Conservation (phyloP, 1,140 invertebrate genomes). For the Zaprionus ornatus region DNA sequence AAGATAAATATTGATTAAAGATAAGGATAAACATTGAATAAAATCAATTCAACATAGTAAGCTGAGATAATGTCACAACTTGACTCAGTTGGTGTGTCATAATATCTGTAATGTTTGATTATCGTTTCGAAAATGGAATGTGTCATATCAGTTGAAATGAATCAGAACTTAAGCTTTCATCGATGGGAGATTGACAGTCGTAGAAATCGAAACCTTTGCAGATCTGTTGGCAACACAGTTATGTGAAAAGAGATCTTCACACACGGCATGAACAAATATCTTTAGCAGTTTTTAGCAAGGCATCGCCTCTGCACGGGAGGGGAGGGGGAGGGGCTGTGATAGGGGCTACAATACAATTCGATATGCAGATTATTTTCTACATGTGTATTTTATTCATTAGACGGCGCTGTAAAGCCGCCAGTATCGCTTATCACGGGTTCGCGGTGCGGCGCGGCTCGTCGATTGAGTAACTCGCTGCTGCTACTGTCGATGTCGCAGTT, state of each 20-base stretch:
- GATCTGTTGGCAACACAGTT: background rate
- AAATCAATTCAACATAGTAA: too few species aligned
- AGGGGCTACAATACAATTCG: background rate
- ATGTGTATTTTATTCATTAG: slow-evolving; percentile 35
- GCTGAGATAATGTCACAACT: too few species aligned
- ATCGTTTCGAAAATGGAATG: background rate
- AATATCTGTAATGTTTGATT: background rate
- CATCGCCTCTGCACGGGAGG: too few species aligned
- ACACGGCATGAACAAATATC: too few species aligned
- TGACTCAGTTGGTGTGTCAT: background rate
- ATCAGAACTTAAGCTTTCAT: background rate
- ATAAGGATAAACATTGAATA: too few species aligned
- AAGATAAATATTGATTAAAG: background rate
- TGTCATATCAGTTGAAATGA: background rate
- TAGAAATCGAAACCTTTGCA: background rate
- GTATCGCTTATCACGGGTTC: slow-evolving; percentile 67
- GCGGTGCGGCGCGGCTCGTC: slow-evolving; percentile 18
- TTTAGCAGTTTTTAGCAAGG: background rate
- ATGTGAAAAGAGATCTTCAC: too few species aligned
- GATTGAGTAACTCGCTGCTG: slow-evolving; percentile 63
- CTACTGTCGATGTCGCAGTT: background rate
- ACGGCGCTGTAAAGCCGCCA: slow-evolving; percentile 12
- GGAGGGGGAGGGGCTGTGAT: background rate
- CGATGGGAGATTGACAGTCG: background rate
- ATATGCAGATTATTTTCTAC: slow-evolving; percentile 1